Percentiles rank a stretch among this genome's conserved stretches.
Conservation (phyloP, 2,797 vertebrate genomes). For the Agapornis canus region DNA sequence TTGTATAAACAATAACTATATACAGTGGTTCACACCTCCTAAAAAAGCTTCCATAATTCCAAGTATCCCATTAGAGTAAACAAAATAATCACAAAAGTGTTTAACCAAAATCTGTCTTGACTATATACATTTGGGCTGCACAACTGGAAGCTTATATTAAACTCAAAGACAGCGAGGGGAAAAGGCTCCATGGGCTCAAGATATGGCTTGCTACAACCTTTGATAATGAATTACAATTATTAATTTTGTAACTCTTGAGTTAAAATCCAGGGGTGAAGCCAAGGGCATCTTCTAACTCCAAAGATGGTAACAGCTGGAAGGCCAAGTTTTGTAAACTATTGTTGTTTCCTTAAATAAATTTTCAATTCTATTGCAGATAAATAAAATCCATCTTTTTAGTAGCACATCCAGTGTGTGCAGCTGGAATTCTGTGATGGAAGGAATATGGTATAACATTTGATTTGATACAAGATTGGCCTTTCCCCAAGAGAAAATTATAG, state of each 20-base stretch:
- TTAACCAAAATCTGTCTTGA: not conserved
- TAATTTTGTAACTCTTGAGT: not conserved
- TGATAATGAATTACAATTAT: not conserved
- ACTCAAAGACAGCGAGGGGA: not conserved
- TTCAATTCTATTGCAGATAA: constrained; percentile 8
- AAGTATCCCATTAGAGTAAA: not conserved
- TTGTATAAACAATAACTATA: not conserved
- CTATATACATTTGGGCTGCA: not conserved
- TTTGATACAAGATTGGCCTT: constrained; percentile 43
- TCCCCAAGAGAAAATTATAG: constrained; percentile 61
- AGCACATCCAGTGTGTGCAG: not conserved
- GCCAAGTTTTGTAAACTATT: not conserved
- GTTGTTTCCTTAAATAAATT: not conserved
- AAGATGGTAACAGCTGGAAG: not conserved
- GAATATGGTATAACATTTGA: not conserved
- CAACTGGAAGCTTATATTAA: not conserved
- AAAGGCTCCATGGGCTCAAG: not conserved
- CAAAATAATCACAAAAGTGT: not conserved
- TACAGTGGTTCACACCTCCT: not conserved
- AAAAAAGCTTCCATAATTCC: not conserved
- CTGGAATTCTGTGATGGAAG: constrained; percentile 37
- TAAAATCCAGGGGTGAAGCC: constrained; percentile 9
- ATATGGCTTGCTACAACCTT: not conserved
- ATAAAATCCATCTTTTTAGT: not conserved
- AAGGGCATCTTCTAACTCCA: not conserved